Base-by-base conservation (phyloP, 1,140 invertebrate species). In the Drosophila dunni region DNA sequence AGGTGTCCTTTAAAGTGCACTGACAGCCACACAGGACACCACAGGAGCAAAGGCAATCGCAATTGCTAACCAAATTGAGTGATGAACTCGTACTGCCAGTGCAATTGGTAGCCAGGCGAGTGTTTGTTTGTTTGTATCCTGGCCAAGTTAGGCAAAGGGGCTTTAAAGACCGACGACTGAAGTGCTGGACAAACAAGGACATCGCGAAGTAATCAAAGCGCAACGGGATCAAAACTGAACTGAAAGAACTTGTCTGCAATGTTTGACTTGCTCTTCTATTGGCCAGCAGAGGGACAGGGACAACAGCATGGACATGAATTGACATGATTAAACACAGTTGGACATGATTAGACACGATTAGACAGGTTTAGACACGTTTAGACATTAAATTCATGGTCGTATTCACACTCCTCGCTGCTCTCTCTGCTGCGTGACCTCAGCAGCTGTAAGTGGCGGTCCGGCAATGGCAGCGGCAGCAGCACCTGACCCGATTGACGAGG, bases 151-250 rank as follows among this genome's bases (percentile, higher is more conserved):
- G 24, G 24, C 3, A 29, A 29, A 29, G 20, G 8, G 24, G 51
- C 45, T 62, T 48, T 48, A 20, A 56, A 44, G 38, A 15, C 40
- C 33, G 7, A 42, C 17, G 11, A 24, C 33, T 58, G 8, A 34
- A 82, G 79, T 82, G 79, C 57, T 70, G 33, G 45, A 46, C 79
- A 82, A 78, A 82, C 75, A 82, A 58, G 62, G 65, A 63, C 74
- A 65, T 56, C 44, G 60, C 42, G 58, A 17, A 65, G 79, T 66
- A 78, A 78, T 81, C 74, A 81, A 75, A 63, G 79, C 64, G 61
- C 64, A 48, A 36, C 53, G 51, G 20, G 45, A 40, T 13, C 46
- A 50, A 34, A 51, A 73, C 11, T 45, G 33, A 58, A 62, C n/a
- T 17, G 53, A 42, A 10, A 33, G 5, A 29, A 48, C 7, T 42